Conservation (phyloP, 2,888 invertebrate genomes). For the Altica lythri region DNA sequence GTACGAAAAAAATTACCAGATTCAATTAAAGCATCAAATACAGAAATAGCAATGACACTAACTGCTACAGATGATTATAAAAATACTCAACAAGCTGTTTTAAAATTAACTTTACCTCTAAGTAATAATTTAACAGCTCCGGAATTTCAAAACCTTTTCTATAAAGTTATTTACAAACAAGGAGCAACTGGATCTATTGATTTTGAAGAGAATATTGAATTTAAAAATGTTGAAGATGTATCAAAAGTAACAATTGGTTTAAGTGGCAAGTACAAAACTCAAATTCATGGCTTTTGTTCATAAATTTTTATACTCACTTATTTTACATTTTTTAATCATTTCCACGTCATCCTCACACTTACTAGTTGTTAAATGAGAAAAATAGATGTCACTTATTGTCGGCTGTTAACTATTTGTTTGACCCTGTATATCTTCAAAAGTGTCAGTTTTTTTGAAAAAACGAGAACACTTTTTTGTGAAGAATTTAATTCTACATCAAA, state of each 20-base stretch:
- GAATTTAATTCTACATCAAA: too few species aligned
- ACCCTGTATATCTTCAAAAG: too few species aligned
- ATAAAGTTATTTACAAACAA: conserved; percentile 15
- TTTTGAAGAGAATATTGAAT: conserved; percentile 4
- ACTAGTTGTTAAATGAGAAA: too few species aligned
- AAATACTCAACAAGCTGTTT: conserved; percentile 13
- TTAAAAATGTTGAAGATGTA: conserved; percentile 15
- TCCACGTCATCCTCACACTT: too few species aligned
- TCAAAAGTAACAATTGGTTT: conserved; percentile 6
- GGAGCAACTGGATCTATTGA: conserved; percentile 10
- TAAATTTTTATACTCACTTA: too few species aligned
- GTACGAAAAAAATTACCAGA: neutral
- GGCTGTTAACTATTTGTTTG: too few species aligned
- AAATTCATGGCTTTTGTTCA: too few species aligned
- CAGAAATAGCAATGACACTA: conserved; percentile 18
- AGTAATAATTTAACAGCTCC: conserved; percentile 18
- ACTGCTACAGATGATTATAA: conserved; percentile 15
- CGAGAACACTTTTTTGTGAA: too few species aligned
- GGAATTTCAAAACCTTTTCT: conserved; percentile 26
- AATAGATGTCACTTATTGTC: too few species aligned
- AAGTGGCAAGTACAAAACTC: conserved; percentile 19
- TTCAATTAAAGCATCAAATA: neutral
- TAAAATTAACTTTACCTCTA: conserved; percentile 19
- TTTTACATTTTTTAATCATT: too few species aligned
- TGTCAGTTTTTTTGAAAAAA: too few species aligned